Percentiles rank a stretch among this genome's conserved stretches.
Conservation (phyloP, 2,797 vertebrate genomes). For the Fundulus diaphanus region DNA sequence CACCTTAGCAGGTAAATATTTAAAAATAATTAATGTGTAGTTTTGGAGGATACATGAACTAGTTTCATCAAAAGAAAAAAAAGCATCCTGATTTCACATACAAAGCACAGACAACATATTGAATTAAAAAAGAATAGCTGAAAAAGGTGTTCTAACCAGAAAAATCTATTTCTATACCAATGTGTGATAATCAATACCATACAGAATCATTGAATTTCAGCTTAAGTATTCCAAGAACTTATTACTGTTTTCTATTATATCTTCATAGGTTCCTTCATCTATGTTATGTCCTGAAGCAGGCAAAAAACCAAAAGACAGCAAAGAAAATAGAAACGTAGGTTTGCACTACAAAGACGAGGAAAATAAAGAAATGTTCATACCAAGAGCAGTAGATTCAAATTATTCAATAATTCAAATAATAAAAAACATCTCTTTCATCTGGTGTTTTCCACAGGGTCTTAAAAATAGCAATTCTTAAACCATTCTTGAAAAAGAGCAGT, state of each 20-base stretch:
- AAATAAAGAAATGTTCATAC: background rate
- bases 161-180: background rate
- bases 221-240: background rate
- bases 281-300: background rate
- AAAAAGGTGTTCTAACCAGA: background rate
- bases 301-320: background rate
- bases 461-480: no score
- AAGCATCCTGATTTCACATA: background rate
- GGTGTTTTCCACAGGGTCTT: no score
- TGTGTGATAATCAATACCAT: background rate
- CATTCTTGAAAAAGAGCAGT: no score
- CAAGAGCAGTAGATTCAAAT: background rate
- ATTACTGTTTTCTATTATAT: background rate
- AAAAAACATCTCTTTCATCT: no score
- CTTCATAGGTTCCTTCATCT: background rate
- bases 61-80: constrained; percentile 20
- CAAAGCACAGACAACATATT: constrained; percentile 6
- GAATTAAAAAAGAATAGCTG: background rate
- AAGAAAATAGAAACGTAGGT: background rate
- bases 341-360: background rate
- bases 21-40: constrained; percentile 7
- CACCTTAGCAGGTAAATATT: constrained; percentile 25
- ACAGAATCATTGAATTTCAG: background rate
- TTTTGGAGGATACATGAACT: background rate
- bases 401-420: no score